phyloP scores from a whole-genome alignment of 2,888 invertebrate species.

The Artemia sinica region DNA sequence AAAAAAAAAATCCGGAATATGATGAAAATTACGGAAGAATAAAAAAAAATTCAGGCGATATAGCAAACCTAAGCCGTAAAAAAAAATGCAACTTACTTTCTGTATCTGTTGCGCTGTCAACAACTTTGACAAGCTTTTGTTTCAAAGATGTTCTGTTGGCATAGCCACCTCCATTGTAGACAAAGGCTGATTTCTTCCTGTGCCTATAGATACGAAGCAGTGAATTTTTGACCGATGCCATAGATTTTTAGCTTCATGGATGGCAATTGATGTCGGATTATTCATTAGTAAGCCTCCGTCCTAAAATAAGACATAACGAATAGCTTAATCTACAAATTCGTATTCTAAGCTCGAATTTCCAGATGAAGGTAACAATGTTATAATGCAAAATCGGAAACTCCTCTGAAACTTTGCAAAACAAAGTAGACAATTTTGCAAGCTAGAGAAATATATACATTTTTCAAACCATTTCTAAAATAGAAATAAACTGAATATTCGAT shows the following conservation, averaged over 20 bases:
- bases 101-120: conserved; percentile 71
- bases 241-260: conserved; percentile 65
- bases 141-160: conserved; percentile 43
- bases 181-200: conserved; percentile 37
- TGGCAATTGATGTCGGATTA: conserved; percentile 70
- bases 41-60: no score
- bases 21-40: neutral
- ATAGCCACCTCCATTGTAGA: conserved; percentile 20
- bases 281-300: conserved; percentile 70
- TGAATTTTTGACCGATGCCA: conserved; percentile 58
- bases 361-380: no score
- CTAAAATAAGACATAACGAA: conserved; percentile 31
- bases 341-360: no score
- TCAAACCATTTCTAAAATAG: no score
- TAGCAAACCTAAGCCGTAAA: neutral
- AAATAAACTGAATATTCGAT: no score
- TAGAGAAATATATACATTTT: no score
- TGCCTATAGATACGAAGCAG: conserved; percentile 68
- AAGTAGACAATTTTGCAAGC: no score
- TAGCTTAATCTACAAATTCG: neutral
- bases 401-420: no score
- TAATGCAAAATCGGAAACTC: no score
- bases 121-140: conserved; percentile 57
- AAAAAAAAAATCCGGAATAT: neutral
- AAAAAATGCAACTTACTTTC: conserved; percentile 42